These are phyloP conservation scores for Megaptera novaeangliae DNA, from an alignment of 2,113 vertebrate genomes.

Conservation along the genomic window DNA sequence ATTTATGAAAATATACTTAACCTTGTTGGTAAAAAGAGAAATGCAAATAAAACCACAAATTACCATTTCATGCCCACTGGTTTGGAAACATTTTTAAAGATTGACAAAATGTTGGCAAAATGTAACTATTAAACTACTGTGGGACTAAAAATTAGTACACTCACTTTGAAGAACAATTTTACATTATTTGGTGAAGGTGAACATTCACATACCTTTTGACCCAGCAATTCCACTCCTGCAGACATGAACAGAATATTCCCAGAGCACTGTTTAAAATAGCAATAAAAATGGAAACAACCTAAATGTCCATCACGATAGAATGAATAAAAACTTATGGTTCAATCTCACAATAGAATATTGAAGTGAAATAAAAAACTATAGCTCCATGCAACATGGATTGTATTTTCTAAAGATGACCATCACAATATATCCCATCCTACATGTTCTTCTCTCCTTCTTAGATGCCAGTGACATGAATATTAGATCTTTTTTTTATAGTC, in stretches of 20 bases:
- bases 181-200: not conserved
- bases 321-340: not conserved
- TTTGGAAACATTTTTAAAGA: not conserved
- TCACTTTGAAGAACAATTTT: not conserved
- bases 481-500: not conserved
- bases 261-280: not conserved
- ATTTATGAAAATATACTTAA: not conserved
- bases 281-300: not conserved
- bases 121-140: not conserved
- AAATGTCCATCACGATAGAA: not conserved
- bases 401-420: not conserved
- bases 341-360: not conserved
- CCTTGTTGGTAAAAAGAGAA: not conserved
- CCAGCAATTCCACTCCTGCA: not conserved
- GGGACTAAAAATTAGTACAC: not conserved
- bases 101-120: not conserved
- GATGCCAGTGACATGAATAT: not conserved
- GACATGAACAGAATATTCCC: not conserved
- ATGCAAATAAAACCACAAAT: not conserved
- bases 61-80: not conserved
- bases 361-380: not conserved
- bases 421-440: too few relatives aligned
- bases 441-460: not conserved
- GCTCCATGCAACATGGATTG: too few relatives aligned
- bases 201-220: not conserved